phyloP scores from a whole-genome alignment of 2,797 vertebrate species.

The Melanotaenia pygmaea region DNA sequence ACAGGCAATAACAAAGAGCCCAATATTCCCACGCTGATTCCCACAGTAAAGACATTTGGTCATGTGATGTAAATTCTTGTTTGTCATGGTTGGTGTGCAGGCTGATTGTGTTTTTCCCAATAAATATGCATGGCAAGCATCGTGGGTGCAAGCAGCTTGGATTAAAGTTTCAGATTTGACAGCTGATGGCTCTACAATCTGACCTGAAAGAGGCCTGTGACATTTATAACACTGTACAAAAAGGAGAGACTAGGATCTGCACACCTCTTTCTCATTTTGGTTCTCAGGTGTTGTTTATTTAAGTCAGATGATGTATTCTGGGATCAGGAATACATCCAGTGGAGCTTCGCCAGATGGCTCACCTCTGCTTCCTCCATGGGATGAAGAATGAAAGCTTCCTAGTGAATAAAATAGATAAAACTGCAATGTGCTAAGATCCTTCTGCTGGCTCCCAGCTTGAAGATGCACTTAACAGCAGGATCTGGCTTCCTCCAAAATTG shows the following conservation, averaged over 20 bases:
- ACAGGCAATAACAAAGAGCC: conserved; percentile 40
- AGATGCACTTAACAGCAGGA: conserved; percentile 51
- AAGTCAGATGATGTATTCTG: conserved; percentile 48
- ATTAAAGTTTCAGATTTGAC: conserved; percentile 44
- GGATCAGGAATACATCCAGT: conserved; percentile 39
- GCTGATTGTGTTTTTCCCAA: conserved; percentile 48
- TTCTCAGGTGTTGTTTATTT: conserved; percentile 63
- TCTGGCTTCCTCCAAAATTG: conserved; percentile 48
- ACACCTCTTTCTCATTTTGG: conserved; percentile 9
- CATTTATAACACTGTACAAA: conserved; percentile 15
- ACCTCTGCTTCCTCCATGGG: conserved; percentile 43
- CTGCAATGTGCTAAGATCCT: conserved; percentile 40
- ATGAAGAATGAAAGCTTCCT: conserved; percentile 44
- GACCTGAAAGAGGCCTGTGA: conserved; percentile 16
- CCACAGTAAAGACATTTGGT: conserved; percentile 31
- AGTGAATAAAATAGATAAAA: conserved; percentile 41
- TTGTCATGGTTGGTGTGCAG: conserved; percentile 39
- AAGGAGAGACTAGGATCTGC: background rate
- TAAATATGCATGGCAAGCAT: conserved; percentile 12
- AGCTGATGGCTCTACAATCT: conserved; percentile 2
- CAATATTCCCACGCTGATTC: conserved; percentile 60
- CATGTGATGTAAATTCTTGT: conserved; percentile 44
- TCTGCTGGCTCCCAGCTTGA: conserved; percentile 58
- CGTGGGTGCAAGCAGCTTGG: conserved; percentile 39
- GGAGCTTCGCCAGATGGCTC: conserved; percentile 61